phyloP scores from a whole-genome alignment of 2,888 invertebrate species.

The Chloroclysta siterata region DNA sequence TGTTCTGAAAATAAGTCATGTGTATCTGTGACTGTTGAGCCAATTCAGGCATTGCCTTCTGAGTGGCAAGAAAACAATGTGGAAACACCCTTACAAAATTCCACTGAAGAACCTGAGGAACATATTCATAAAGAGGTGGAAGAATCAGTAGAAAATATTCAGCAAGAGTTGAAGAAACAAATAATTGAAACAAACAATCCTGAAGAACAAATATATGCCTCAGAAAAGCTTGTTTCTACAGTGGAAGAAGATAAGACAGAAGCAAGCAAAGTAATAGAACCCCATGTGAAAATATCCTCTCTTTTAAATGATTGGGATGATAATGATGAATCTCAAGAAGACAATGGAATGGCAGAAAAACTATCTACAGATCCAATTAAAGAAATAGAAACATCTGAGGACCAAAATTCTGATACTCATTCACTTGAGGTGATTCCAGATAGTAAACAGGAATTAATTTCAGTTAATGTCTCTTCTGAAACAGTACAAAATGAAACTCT shows the following conservation, averaged over 20 bases:
- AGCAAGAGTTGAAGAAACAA: slow-evolving; percentile 76
- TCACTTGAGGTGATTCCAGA: background rate
- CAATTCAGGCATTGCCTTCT: slow-evolving; percentile 61
- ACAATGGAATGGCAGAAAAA: slow-evolving; percentile 37
- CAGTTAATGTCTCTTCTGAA: slow-evolving; percentile 26
- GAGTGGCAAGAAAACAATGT: slow-evolving; percentile 76
- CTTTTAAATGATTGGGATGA: slow-evolving; percentile 82
- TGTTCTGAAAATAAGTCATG: slow-evolving; percentile 3
- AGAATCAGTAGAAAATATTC: slow-evolving; percentile 80
- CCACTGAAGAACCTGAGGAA: slow-evolving; percentile 26
- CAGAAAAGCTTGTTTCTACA: slow-evolving; percentile 43
- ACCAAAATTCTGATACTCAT: background rate
- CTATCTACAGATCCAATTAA: slow-evolving; percentile 25
- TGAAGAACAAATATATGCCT: slow-evolving; percentile 36
- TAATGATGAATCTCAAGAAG: slow-evolving; percentile 78
- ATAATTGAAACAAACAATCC: slow-evolving; percentile 32
- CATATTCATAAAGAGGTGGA: slow-evolving; percentile 59
- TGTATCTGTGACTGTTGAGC: slow-evolving; percentile 39
- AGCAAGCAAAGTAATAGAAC: slow-evolving; percentile 24
- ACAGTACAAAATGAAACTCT: slow-evolving; percentile 34
- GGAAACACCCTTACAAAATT: slow-evolving; percentile 45
- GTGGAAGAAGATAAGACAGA: slow-evolving; percentile 37
- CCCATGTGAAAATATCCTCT: slow-evolving; percentile 69
- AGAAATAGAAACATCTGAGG: slow-evolving; percentile 2
- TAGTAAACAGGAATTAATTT: slow-evolving; percentile 1